Conservation (phyloP, 53 echinoderm and acorn worm species). For the Mesocentrotus franciscanus region DNA sequence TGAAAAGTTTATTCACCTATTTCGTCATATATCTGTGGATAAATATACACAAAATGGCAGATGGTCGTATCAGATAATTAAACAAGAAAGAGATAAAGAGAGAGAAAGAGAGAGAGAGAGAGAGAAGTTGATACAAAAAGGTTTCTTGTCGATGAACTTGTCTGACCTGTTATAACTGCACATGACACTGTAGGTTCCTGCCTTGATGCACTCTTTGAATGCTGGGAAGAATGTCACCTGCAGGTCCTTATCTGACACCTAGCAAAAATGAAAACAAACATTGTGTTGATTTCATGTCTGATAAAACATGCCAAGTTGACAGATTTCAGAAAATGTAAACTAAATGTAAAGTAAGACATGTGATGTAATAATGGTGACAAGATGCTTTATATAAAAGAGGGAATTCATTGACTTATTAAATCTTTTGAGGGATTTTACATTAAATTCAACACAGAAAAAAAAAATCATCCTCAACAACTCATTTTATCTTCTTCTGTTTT, state of each 20-base stretch:
- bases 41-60: not conserved
- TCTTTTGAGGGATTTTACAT: too few species aligned
- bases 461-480: too few species aligned
- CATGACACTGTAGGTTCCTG: slow-evolving; percentile 94
- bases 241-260: slow-evolving; percentile 88
- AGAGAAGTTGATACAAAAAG: not conserved
- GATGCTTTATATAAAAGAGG: too few species aligned
- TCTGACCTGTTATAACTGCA: slow-evolving; percentile 96
- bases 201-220: slow-evolving; percentile 96
- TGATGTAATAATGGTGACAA: too few species aligned
- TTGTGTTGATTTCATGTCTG: not conserved
- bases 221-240: slow-evolving; percentile 86
- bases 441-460: too few species aligned
- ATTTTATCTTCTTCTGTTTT: too few species aligned
- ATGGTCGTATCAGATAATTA: not conserved
- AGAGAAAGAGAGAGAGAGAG: not conserved
- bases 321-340: not conserved
- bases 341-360: too few species aligned
- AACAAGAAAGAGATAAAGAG: not conserved
- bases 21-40: not conserved
- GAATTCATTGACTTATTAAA: too few species aligned
- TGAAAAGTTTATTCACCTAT: slow-evolving; percentile 20
- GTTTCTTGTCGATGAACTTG: not conserved
- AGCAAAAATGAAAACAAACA: not conserved
- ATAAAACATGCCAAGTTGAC: not conserved